phyloP scores from a whole-genome alignment of 2,113 vertebrate genomes.

The Aphyosemion australe region DNA sequence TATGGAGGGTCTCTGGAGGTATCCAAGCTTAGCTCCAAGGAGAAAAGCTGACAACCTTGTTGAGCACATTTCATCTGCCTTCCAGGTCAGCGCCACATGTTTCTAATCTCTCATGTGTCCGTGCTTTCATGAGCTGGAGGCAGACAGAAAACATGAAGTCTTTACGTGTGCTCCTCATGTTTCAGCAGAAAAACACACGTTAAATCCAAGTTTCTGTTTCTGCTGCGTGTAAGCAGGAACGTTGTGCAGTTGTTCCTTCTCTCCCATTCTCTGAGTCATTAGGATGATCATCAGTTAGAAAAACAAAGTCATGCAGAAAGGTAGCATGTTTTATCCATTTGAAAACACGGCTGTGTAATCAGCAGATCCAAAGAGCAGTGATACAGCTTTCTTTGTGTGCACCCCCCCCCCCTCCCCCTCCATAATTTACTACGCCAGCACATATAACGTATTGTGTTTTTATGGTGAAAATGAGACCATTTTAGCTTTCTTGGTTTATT shows the following conservation, averaged over 20 bases:
- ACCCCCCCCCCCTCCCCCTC: too few relatives aligned
- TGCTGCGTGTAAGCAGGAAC: conserved; percentile 14
- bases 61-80: conserved; percentile 56
- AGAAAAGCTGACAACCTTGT: conserved; percentile 51
- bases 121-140: conserved; percentile 56
- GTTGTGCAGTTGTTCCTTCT: background rate
- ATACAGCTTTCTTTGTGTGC: background rate
- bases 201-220: conserved; percentile 16
- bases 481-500: too few relatives aligned
- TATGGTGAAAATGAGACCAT: too few relatives aligned
- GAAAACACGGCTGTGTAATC: conserved; percentile 5
- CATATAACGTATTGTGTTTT: too few relatives aligned
- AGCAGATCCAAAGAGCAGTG: background rate
- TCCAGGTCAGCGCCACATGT: conserved; percentile 67
- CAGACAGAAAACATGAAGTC: conserved; percentile 41
- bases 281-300: background rate
- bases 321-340: conserved; percentile 1
- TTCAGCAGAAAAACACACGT: conserved; percentile 47
- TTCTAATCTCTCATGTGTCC: conserved; percentile 69
- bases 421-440: too few relatives aligned
- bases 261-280: background rate
- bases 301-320: conserved; percentile 2
- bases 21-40: background rate
- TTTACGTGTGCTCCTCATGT: conserved; percentile 44
- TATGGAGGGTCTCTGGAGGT: conserved; percentile 29